phyloP scores from a whole-genome alignment of 2,797 vertebrate species.

The Enteromius radiatus region DNA sequence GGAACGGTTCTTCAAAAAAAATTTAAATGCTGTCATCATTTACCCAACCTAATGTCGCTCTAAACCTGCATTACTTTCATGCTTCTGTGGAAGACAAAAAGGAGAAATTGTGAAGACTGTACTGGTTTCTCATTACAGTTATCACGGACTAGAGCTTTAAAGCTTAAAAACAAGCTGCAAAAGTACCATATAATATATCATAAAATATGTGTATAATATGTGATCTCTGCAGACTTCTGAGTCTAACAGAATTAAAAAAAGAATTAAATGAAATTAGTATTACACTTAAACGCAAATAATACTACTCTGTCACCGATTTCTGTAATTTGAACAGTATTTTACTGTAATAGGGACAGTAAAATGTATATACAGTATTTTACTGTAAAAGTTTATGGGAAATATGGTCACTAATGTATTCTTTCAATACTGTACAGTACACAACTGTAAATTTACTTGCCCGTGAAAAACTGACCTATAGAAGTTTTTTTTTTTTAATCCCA shows the following conservation, averaged over 20 bases:
- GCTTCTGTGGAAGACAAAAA: neutral
- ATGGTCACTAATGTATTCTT: too few species aligned
- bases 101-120: neutral
- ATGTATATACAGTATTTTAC: too few species aligned
- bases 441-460: too few species aligned
- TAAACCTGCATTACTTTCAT: neutral
- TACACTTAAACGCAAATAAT: neutral
- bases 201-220: neutral
- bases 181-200: neutral
- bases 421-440: too few species aligned
- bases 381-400: too few species aligned
- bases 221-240: neutral
- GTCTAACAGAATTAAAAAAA: too few species aligned
- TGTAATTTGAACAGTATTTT: too few species aligned
- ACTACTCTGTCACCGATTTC: too few species aligned
- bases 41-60: neutral
- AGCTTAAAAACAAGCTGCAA: neutral
- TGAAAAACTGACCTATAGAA: too few species aligned
- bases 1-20: neutral
- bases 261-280: neutral
- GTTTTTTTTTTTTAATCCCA: too few species aligned
- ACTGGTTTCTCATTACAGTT: neutral
- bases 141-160: neutral
- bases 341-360: too few species aligned
- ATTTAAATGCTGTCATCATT: neutral